These are phyloP conservation scores for Atta cephalotes DNA, from an alignment of 1,140 invertebrate genomes.

Conservation along the genomic window DNA sequence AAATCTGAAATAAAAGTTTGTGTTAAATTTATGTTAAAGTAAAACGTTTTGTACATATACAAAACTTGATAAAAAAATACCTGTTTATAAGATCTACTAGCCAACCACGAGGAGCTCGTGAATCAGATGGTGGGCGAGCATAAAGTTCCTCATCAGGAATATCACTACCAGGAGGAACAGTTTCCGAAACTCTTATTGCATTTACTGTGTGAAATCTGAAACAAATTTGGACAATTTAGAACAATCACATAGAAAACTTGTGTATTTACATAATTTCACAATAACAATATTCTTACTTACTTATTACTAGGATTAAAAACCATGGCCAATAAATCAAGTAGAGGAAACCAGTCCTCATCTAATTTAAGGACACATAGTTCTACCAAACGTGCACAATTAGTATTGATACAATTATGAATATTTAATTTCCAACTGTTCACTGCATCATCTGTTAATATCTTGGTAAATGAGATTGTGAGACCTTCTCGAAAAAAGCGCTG, in stretches of 20 bases:
- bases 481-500: slow-evolving; percentile 98
- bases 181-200: slow-evolving; percentile 93
- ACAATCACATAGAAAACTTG: neutral
- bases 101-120: slow-evolving; percentile 94
- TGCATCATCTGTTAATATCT: slow-evolving; percentile 99
- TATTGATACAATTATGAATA: slow-evolving; percentile 97
- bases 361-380: slow-evolving; percentile 97
- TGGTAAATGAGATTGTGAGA: slow-evolving; percentile 97
- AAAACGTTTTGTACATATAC: neutral
- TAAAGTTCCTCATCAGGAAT: slow-evolving; percentile 92
- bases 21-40: neutral
- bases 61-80: slow-evolving; percentile 77
- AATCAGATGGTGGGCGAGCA: slow-evolving; percentile 92
- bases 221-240: slow-evolving; percentile 66
- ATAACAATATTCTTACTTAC: slow-evolving; percentile 85
- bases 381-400: slow-evolving; percentile 96
- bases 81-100: slow-evolving; percentile 98
- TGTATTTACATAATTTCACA: neutral
- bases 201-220: slow-evolving; percentile 97
- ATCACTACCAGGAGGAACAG: slow-evolving; percentile 89
- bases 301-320: slow-evolving; percentile 97
- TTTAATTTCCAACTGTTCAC: slow-evolving; percentile 99
- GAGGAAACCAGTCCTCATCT: slow-evolving; percentile 96
- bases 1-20: slow-evolving; percentile 88
- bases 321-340: slow-evolving; percentile 97